These are phyloP conservation scores for Lepidotrigona ventralis DNA, from an alignment of 1,140 invertebrate species.

Conservation along the genomic window DNA sequence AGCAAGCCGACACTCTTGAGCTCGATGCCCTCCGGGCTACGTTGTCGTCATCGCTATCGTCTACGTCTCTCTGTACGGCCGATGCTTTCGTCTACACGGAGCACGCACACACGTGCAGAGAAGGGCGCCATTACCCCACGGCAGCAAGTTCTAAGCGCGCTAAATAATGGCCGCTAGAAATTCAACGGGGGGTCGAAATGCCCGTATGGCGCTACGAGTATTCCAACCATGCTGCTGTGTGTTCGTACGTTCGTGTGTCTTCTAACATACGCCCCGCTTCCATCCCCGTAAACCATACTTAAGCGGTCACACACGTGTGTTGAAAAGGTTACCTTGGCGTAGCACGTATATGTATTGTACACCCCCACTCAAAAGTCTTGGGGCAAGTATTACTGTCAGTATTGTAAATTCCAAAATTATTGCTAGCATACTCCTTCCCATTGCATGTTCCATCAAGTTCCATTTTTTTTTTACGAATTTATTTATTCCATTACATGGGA, in stretches of 20 bases:
- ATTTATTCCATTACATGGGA: no score
- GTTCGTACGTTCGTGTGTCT: slow-evolving; percentile 34
- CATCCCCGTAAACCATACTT: slow-evolving; percentile 51
- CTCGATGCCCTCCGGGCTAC: slow-evolving; percentile 34
- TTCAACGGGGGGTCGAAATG: slow-evolving; percentile 68
- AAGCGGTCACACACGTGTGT: slow-evolving; percentile 15
- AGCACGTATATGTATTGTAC: slow-evolving; percentile 3
- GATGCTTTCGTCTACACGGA: slow-evolving; percentile 34
- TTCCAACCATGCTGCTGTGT: slow-evolving; percentile 40
- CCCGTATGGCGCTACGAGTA: slow-evolving; percentile 63
- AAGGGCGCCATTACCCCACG: slow-evolving; percentile 66
- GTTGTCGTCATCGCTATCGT: slow-evolving; percentile 43
- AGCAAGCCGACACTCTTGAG: slow-evolving; percentile 36
- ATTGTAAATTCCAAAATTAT: no score
- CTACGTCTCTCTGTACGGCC: slow-evolving; percentile 37
- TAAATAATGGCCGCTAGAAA: slow-evolving; percentile 78
- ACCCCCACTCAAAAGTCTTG: no score
- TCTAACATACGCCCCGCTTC: slow-evolving; percentile 49
- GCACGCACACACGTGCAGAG: slow-evolving; percentile 29
- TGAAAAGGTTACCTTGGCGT: slow-evolving; percentile 14
- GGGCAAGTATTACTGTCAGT: no score
- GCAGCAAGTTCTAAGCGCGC: slow-evolving; percentile 76
- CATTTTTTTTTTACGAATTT: no score
- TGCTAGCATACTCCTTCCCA: no score
- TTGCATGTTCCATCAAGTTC: no score